Base-by-base conservation (phyloP, 2,797 vertebrate species). In the Microhierax caerulescens region DNA sequence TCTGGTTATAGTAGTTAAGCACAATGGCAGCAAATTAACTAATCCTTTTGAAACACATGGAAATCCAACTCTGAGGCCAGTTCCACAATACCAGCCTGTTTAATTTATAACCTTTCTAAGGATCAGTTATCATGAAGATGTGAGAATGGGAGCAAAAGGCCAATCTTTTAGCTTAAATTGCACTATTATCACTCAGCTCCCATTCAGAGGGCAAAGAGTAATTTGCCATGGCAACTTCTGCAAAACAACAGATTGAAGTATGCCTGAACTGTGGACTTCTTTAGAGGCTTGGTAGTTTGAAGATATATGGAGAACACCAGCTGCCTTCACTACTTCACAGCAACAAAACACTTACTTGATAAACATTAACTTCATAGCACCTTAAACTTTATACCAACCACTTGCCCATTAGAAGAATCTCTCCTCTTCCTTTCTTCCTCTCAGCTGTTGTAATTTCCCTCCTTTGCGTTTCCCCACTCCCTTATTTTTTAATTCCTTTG, bases 101-200 rank as follows among this genome's bases (percentile, higher is more conserved):
- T 98, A 98, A 98, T 97, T 90, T 97, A 82, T 97, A 98, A 97
- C 95, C 86, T 64, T 50, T 63, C 81, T 69, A 70, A 93, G 50
- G 85, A 91, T 78, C 63, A 34, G 86, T 97, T 97, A 97, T 95
- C 96, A 1, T 67, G 69, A 86, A 87, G 88, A 88, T 56, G 95
- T 91, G 54, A 88, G 85, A 92, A 92, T 83, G 90, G 91, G 95
- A 95, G 94, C 93, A 96, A 93, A 97, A 97, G 92, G 96, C 93
- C 86, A 41, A 41, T 88, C 76, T 95, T 93, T 97, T 88, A 95
- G 92, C 88, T 96, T 95, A 98, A 97, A 95, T 97, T 97, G 91
- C 97, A 91, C 88, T 86, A 96, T 97, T 94, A 96, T 94, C 93
- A 80, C 79, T 93, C 56, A 59, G 85, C 72, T 88, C 76, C 80